Evolutionary conservation across 2,888 invertebrate species (phyloP), one percentile per base, ranked within the genome.

Genomic region (Pseudoips prasinana): DNA sequence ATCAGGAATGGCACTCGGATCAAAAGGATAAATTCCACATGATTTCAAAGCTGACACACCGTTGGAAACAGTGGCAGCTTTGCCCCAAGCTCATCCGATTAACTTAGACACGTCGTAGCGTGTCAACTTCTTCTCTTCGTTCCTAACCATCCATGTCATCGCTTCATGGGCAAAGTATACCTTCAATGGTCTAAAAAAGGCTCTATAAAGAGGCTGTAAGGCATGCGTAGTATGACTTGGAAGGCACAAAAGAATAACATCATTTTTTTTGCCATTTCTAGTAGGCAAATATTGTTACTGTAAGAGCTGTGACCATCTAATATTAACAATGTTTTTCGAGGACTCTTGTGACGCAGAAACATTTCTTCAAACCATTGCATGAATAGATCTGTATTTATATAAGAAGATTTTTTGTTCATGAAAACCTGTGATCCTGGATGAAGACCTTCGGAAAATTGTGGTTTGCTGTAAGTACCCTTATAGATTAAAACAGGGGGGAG

Each of bases 401-500:
- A 34, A 0, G 25, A 24, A 3, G 29, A 34, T 34, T 34, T 34
- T 22, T 29, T 10, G n/a, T 29, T 25, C 34, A 34, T 29, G 11
- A 14, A 29, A 1, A 34, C 17, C 5, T 25, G 7, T 10, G 29
- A 34, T 9, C 29, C 29, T 3, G 20, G 29, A 7, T 23, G 29
- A 8, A 33, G 25, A 23, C 38, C 38, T 10, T 39, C 29, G 3
- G 22, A 29, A 29, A 33, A 38, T 23, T 38, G 11, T 9, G 38
- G 25, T 29, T 33, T 33, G 10, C 11, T 38, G 18, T 38, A 22
- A 10, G n/a, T 26, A 10, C 38, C 38, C 18, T 33, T 39, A 7
- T 22, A 11, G 7, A 39, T 42, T 11, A 33, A 19, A 29, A 37
- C 36, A 7, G 41, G 44, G 9, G 35, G 39, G 14, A 38, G 8